These are phyloP conservation scores for Procambarus virginalis DNA, from an alignment of 1,140 invertebrate genomes.

Conservation along the genomic window DNA sequence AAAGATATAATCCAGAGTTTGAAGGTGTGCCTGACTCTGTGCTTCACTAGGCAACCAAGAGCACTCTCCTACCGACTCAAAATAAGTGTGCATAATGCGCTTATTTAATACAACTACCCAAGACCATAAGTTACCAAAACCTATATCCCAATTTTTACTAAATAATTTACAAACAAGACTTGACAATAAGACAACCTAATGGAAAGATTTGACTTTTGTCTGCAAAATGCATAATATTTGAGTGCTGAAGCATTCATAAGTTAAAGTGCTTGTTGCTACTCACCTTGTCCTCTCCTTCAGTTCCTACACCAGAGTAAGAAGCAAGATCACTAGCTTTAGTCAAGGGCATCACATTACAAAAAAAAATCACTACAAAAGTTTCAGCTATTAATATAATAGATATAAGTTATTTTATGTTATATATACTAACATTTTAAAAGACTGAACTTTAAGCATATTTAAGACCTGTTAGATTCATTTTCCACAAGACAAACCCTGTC, in stretches of 20 bases:
- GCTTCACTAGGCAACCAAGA: no score
- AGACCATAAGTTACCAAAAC: background rate
- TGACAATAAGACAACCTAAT: background rate
- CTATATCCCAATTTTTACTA: background rate
- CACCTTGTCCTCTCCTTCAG: slow-evolving; percentile 60
- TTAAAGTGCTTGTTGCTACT: slow-evolving; percentile 4
- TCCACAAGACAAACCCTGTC: background rate
- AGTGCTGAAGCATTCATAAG: background rate
- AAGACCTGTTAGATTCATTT: background rate
- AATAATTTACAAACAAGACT: background rate
- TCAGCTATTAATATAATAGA: background rate
- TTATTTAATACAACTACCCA: slow-evolving; percentile 6
- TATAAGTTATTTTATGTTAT: background rate
- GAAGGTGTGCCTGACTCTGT: no score
- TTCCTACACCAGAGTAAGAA: slow-evolving; percentile 55
- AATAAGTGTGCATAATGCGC: background rate
- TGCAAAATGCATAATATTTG: background rate
- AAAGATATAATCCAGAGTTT: no score
- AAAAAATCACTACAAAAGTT: background rate
- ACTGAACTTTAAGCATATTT: background rate
- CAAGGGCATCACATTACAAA: background rate
- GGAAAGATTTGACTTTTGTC: background rate
- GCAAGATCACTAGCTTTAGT: slow-evolving; percentile 47
- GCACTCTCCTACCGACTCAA: no score
- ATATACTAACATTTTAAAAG: background rate